These are phyloP conservation scores for Varecia variegata DNA, from an alignment of 2,797 vertebrate species.

Conservation along the genomic window DNA sequence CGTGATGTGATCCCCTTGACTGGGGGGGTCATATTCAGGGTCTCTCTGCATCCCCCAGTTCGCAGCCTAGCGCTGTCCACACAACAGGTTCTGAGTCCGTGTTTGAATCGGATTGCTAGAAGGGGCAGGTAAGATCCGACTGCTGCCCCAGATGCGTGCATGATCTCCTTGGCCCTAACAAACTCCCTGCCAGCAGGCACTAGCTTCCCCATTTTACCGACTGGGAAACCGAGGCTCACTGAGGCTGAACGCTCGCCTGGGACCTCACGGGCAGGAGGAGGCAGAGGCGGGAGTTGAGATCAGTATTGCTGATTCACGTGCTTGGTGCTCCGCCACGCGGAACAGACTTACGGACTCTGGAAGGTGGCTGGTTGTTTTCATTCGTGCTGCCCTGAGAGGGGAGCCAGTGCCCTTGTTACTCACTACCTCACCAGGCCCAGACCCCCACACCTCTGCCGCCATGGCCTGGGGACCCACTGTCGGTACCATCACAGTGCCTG, in stretches of 20 bases:
- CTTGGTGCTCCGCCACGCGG: fast-evolving
- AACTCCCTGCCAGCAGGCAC: not conserved
- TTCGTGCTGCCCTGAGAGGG: not conserved
- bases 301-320: not conserved
- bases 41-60: not conserved
- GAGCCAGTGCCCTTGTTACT: not conserved
- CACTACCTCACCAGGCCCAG: not conserved
- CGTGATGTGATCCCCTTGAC: fast-evolving
- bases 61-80: fast-evolving
- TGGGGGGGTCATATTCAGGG: not conserved
- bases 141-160: fast-evolving
- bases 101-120: not conserved
- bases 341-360: not conserved
- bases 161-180: too few relatives aligned
- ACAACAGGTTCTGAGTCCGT: fast-evolving
- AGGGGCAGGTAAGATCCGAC: not conserved
- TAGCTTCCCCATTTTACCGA: fast-evolving
- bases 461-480: not conserved
- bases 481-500: fast-evolving
- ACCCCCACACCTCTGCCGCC: fast-evolving
- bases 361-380: too few relatives aligned
- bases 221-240: not conserved
- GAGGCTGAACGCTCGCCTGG: not conserved
- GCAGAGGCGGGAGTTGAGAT: too few relatives aligned
- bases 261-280: fast-evolving